Conservation (phyloP, 2,113 vertebrate genomes). For the Calyptommatus sinebrachiatus region DNA sequence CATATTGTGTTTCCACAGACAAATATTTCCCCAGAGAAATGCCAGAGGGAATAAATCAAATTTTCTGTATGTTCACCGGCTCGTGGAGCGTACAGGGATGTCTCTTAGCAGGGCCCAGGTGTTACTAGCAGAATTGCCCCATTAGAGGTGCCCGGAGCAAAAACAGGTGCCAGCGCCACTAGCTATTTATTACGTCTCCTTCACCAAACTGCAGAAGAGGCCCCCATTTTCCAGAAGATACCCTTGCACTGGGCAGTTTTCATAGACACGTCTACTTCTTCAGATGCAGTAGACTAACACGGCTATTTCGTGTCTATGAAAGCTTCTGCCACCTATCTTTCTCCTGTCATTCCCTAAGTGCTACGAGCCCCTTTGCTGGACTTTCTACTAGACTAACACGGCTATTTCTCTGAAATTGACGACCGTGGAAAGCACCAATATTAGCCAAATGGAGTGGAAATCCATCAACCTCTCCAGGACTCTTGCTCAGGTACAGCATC, state of each 20-base stretch:
- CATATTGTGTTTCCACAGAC: background rate
- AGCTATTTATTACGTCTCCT: background rate
- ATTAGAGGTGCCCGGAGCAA: rapidly evolving
- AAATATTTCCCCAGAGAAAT: background rate
- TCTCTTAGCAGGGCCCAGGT: slow-evolving; percentile 15
- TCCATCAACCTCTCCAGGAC: too few relatives aligned
- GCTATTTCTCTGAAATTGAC: too few relatives aligned
- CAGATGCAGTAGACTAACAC: too few relatives aligned
- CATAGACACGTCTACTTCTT: too few relatives aligned
- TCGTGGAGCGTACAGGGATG: background rate
- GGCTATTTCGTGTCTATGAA: too few relatives aligned
- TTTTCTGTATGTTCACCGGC: background rate
- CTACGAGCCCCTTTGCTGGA: too few relatives aligned
- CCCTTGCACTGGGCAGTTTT: background rate
- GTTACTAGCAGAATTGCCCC: background rate
- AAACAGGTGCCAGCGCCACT: slow-evolving; percentile 7
- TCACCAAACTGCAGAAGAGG: background rate
- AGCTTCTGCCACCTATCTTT: too few relatives aligned
- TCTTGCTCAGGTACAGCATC: too few relatives aligned
- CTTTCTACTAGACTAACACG: too few relatives aligned
- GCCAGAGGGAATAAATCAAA: background rate
- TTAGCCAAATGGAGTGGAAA: too few relatives aligned
- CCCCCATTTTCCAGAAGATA: background rate
- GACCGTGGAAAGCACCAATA: too few relatives aligned
- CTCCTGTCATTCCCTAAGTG: too few relatives aligned